Base-by-base conservation (phyloP, 35 echinoderm and acorn worm genomes). In the Strongylocentrotus purpuratus region DNA sequence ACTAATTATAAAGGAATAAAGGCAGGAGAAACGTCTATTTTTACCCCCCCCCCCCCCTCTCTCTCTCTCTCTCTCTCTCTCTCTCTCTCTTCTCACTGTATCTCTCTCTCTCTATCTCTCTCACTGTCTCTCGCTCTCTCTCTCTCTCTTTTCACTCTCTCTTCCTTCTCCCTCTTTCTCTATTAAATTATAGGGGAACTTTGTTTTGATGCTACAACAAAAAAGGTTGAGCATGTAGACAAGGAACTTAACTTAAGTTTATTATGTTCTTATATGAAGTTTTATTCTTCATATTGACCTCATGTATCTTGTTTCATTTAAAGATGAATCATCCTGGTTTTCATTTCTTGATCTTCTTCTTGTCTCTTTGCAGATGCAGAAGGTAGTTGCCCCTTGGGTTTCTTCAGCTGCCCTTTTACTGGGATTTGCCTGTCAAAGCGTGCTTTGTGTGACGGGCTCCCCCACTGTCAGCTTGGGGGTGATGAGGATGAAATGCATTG, bases 401-500 rank as follows among this genome's bases (percentile, higher is more conserved):
- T 28, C 48, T 93, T 93, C 91, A 47, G 91, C 91, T 93, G 91
- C 91, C 11, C 31, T 31, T 93, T 45, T 28, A 52, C 91, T 31
- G n/a, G 48, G 91, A 31, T 93, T 31, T 93, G 91, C 25, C 35
- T 93, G 13, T 46, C 91, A 22, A 32, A 22, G 9, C 47, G 25
- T 18, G 46, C 32, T 7, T 32, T 93, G 13, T 93, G 91, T 93
- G 91, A 93, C 25, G 48, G 91, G 48, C 46, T 93, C 10, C 91
- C 91, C 17, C 91, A 93, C 46, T 93, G 91, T 28, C 17, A 25
- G 31, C 6, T 46, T 47, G 91, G 13, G 47, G 91, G 48, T 33
- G 91, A 93, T 58, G 91, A 93, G 31, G 48, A 58, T 58, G 48
- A 47, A 13, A 93, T 46, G 91, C 91, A 58, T 31, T 93, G 91